These are phyloP conservation scores for Podarcis cretensis DNA, from an alignment of 2,113 vertebrate species.

Conservation along the genomic window DNA sequence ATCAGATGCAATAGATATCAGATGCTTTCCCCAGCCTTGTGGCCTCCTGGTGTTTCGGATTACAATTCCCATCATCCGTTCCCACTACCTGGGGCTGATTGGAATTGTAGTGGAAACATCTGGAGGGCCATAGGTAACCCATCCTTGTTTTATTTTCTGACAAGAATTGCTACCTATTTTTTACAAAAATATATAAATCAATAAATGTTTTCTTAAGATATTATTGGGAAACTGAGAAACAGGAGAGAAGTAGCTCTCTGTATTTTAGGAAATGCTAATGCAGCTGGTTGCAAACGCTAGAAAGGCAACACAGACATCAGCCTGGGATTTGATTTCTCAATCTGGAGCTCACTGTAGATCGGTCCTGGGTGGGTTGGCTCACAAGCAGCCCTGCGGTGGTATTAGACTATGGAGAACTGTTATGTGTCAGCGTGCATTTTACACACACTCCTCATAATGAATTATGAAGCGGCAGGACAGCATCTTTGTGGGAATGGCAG, in stretches of 20 bases:
- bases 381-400: neutral
- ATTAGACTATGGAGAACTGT: neutral
- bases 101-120: too few species aligned
- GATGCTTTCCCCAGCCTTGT: too few species aligned
- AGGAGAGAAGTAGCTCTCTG: slow-evolving; percentile 1
- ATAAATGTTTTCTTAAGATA: too few species aligned
- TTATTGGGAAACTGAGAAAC: too few species aligned
- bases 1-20: too few species aligned
- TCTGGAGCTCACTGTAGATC: neutral
- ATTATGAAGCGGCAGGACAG: neutral
- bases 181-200: too few species aligned
- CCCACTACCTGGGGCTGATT: too few species aligned
- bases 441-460: neutral
- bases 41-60: too few species aligned
- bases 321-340: slow-evolving; percentile 20
- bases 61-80: too few species aligned
- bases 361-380: neutral
- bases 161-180: too few species aligned
- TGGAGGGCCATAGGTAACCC: too few species aligned
- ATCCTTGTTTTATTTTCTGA: too few species aligned
- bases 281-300: slow-evolving; percentile 36
- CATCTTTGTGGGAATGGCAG: neutral
- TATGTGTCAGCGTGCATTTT: neutral
- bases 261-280: slow-evolving; percentile 38
- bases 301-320: neutral